Conservation (phyloP, 2,113 vertebrate species). For the Pachycephala philippinensis region DNA sequence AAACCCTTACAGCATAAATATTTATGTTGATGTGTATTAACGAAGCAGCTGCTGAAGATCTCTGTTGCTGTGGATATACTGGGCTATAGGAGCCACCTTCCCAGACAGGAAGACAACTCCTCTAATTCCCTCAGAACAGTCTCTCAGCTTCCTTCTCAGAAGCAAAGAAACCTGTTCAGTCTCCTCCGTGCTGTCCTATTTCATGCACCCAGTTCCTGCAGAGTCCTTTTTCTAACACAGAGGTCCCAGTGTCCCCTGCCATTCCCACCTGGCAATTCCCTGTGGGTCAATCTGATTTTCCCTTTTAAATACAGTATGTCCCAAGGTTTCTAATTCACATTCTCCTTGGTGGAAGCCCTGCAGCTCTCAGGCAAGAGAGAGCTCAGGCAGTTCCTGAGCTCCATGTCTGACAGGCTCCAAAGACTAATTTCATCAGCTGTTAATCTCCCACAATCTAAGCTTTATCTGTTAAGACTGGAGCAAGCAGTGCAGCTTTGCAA, state of each 20-base stretch:
- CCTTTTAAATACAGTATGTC: not conserved
- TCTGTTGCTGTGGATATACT: not conserved
- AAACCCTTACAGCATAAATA: not conserved
- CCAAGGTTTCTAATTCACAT: not conserved
- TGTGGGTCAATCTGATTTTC: not conserved
- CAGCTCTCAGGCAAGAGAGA: not conserved
- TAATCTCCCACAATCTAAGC: constrained; percentile 57
- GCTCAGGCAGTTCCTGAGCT: not conserved
- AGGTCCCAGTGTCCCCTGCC: not conserved
- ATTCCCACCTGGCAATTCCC: not conserved
- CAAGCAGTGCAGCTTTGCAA: constrained; percentile 37
- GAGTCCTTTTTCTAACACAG: not conserved
- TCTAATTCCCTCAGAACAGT: not conserved
- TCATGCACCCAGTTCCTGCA: not conserved
- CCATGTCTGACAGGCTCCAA: not conserved
- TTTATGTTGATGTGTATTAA: not conserved
- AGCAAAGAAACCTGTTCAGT: not conserved
- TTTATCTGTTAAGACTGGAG: constrained; percentile 62
- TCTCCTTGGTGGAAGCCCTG: not conserved
- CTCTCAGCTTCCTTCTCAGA: not conserved
- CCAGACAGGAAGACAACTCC: not conserved
- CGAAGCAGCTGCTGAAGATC: not conserved
- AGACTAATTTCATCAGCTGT: constrained; percentile 45
- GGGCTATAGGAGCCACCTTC: not conserved
- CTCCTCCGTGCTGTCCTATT: not conserved